Conservation (phyloP, 2,888 invertebrate species). For the Drosophila incognita region DNA sequence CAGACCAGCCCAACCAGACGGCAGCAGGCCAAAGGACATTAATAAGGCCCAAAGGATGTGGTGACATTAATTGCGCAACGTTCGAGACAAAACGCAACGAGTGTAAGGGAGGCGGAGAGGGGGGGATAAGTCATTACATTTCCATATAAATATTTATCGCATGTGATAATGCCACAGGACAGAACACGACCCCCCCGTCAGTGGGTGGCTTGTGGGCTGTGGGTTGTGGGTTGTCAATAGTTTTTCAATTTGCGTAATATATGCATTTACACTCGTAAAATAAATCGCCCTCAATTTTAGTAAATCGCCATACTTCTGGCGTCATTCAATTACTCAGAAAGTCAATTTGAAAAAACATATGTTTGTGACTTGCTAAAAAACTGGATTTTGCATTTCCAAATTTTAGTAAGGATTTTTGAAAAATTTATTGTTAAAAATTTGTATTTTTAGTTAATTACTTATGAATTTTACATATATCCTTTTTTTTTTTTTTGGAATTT, state of each 20-base stretch:
- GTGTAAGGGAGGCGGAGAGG: neutral
- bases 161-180: constrained; percentile 69
- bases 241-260: constrained; percentile 75
- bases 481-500: no score
- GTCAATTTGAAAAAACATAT: neutral
- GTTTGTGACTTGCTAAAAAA: neutral
- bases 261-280: constrained; percentile 7
- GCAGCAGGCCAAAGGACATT: constrained; percentile 70
- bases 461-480: no score
- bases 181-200: constrained; percentile 8
- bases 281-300: neutral
- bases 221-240: constrained; percentile 67
- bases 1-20: constrained; percentile 19
- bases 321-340: neutral
- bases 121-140: constrained; percentile 70
- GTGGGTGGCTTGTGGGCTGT: neutral
- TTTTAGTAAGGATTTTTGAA: neutral
- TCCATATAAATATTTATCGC: constrained; percentile 81
- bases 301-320: no score
- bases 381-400: neutral
- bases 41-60: constrained; percentile 81
- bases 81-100: constrained; percentile 32
- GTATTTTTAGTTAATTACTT: neutral
- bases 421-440: neutral
- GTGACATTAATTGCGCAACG: constrained; percentile 79